Conservation (phyloP, 2,797 vertebrate species). For the Okamejei kenojei region DNA sequence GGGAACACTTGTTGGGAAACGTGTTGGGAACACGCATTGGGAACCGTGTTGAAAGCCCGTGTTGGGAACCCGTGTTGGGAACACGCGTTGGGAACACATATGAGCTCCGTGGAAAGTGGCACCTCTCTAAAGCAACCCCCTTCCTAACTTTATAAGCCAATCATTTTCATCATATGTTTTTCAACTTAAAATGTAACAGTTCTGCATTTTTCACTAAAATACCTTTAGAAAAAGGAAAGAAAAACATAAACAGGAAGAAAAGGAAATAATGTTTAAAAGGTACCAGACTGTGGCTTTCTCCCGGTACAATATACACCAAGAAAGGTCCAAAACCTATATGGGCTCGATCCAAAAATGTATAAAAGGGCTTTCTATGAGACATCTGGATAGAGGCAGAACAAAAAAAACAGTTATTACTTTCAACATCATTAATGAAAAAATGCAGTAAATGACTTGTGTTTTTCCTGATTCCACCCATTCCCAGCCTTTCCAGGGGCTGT, state of each 20-base stretch:
- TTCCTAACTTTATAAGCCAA: slow-evolving; percentile 40
- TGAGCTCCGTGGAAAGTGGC: too few species aligned
- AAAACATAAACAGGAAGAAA: slow-evolving; percentile 88
- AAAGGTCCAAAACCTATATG: slow-evolving; percentile 97
- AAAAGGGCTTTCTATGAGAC: slow-evolving; percentile 90
- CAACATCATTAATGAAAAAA: slow-evolving; percentile 78
- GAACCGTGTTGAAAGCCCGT: too few species aligned
- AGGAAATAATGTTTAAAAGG: slow-evolving; percentile 99
- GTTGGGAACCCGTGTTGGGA: too few species aligned
- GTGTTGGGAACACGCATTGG: too few species aligned
- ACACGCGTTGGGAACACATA: too few species aligned
- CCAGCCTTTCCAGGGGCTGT: background rate
- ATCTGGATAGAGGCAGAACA: slow-evolving; percentile 98
- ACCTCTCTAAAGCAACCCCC: too few species aligned
- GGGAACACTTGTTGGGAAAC: too few species aligned
- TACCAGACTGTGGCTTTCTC: slow-evolving; percentile 99
- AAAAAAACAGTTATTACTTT: slow-evolving; percentile 96
- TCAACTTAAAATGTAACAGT: slow-evolving; percentile 51
- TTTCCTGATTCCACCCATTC: slow-evolving; percentile 69
- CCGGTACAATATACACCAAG: slow-evolving; percentile 98
- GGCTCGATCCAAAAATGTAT: slow-evolving; percentile 86
- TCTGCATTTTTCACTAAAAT: slow-evolving; percentile 68
- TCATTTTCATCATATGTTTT: background rate
- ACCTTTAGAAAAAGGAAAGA: slow-evolving; percentile 92
- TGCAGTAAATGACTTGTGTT: slow-evolving; percentile 86